These are phyloP conservation scores for Cepaea nemoralis DNA, from an alignment of 1,140 invertebrate species.

Conservation along the genomic window DNA sequence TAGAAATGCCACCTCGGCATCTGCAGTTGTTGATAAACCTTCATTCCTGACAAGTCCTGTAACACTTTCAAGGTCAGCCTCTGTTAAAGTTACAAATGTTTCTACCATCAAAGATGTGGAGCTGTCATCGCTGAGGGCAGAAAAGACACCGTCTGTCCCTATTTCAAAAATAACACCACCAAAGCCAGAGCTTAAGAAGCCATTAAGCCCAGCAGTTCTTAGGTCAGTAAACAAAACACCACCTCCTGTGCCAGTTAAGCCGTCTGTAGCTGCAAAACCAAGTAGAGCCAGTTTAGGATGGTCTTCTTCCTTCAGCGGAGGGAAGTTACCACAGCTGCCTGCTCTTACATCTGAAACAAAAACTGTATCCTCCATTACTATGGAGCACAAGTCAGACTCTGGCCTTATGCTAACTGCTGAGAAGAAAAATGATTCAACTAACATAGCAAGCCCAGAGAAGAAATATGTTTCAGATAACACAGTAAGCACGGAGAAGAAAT, in stretches of 20 bases:
- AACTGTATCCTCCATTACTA: not conserved
- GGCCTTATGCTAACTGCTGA: too few relatives aligned
- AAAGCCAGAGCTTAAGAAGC: not conserved
- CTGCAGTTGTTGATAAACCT: not conserved
- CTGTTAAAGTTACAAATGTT: not conserved
- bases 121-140: not conserved
- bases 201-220: not conserved
- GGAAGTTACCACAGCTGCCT: not conserved
- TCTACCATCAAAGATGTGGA: not conserved
- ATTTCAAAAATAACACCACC: not conserved
- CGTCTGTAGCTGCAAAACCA: not conserved
- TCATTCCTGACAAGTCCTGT: not conserved
- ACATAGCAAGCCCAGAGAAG: not conserved
- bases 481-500: not conserved
- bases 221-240: conserved; percentile 9
- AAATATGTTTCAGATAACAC: not conserved
- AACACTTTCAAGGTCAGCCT: not conserved
- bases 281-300: not conserved
- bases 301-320: conserved; percentile 6
- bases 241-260: conserved; percentile 11
- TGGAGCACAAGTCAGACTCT: not conserved
- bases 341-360: not conserved
- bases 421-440: not conserved
- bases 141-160: not conserved
- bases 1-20: not conserved